phyloP scores from a whole-genome alignment of 2,797 vertebrate species.

The Alauda arvensis region DNA sequence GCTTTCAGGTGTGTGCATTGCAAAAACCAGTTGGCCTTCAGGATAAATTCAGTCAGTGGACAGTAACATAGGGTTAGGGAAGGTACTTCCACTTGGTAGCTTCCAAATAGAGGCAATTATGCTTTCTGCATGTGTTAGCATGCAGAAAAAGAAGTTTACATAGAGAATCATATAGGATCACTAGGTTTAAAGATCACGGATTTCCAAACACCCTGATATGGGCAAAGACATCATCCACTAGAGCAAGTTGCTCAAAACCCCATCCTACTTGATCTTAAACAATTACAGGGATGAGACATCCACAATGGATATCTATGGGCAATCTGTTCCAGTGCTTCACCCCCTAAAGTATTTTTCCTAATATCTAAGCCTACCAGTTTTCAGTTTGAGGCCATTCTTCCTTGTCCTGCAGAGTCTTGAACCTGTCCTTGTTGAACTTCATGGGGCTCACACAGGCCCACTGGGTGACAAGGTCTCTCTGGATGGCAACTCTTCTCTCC shows the following conservation, averaged over 20 bases:
- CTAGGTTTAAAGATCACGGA: rapidly evolving
- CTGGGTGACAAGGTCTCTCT: neutral
- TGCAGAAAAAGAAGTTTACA: neutral
- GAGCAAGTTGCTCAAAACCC: neutral
- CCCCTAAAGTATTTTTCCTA: neutral
- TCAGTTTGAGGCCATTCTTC: neutral
- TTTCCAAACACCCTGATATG: neutral
- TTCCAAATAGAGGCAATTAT: neutral
- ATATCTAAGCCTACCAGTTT: neutral
- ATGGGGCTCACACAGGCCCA: too few relatives aligned
- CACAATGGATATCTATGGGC: too few relatives aligned
- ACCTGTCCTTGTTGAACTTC: neutral
- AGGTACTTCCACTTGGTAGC: neutral
- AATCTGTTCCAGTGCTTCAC: neutral
- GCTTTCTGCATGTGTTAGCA: neutral
- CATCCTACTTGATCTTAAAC: neutral
- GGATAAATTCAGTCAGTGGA: neutral
- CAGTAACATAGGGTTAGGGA: neutral
- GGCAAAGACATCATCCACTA: neutral
- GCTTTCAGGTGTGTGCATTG: neutral
- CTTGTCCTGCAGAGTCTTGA: neutral
- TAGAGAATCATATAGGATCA: neutral
- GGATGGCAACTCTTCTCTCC: neutral
- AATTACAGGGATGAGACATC: too few relatives aligned
- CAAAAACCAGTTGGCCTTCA: neutral